A percentile compares a stretch with the other conserved stretches of the same genome.
Evolutionary conservation across 2,113 vertebrate genomes (phyloP).

Genomic region (Tachycineta bicolor): DNA sequence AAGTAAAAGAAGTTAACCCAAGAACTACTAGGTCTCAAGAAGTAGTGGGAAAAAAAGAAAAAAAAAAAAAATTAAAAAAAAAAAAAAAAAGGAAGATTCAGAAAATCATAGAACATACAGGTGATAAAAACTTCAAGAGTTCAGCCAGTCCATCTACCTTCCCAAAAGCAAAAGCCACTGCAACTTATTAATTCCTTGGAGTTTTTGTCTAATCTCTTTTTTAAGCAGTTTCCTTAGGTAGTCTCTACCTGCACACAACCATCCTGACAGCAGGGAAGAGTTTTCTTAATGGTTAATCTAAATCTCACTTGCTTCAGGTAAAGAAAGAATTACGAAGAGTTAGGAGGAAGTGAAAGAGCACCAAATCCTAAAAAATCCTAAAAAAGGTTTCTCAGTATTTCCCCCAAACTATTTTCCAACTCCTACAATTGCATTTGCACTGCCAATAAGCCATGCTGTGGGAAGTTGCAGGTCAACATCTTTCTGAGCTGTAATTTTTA

Average conservation of each 20-base stretch:
- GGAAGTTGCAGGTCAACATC: background rate
- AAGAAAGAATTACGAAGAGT: background rate
- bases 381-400: background rate
- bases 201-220: slow-evolving; percentile 17
- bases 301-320: background rate
- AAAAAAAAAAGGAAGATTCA: background rate
- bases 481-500: background rate
- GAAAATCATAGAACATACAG: background rate
- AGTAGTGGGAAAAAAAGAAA: background rate
- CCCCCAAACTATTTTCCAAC: background rate
- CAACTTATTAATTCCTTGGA: background rate
- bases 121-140: slow-evolving; percentile 27
- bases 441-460: background rate
- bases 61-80: background rate
- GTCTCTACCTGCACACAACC: background rate
- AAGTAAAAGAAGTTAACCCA: background rate
- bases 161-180: background rate
- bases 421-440: background rate
- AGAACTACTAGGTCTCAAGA: background rate
- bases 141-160: background rate
- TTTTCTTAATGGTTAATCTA: background rate
- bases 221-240: background rate
- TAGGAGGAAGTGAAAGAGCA: background rate
- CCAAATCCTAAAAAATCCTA: background rate
- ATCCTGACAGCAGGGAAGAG: background rate